These are phyloP conservation scores for Nannoperca australis DNA, from an alignment of 2,797 vertebrate species.

Conservation along the genomic window DNA sequence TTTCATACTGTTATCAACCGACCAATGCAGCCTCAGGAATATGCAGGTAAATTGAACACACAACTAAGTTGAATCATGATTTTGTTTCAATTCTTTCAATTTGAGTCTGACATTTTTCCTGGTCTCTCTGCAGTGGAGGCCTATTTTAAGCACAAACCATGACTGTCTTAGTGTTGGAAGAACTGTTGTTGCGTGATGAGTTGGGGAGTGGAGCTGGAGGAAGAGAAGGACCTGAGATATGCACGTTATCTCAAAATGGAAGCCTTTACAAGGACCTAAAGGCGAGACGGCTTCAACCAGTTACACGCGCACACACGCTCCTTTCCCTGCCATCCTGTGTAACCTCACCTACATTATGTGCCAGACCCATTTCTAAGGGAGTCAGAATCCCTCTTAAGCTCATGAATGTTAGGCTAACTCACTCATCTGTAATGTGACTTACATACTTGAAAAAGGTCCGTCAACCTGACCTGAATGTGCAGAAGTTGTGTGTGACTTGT, in stretches of 20 bases:
- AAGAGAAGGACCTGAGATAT: constrained; percentile 6
- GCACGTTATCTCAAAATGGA: neutral
- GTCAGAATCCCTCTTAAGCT: constrained; percentile 18
- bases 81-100: no score
- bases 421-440: constrained; percentile 36
- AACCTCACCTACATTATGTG: constrained; percentile 15
- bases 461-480: constrained; percentile 33
- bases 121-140: constrained; percentile 90
- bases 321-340: constrained; percentile 7
- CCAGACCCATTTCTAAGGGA: constrained; percentile 11
- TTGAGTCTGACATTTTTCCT: constrained; percentile 16
- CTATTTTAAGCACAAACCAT: constrained; percentile 97
- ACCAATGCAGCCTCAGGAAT: constrained; percentile 96
- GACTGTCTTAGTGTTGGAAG: constrained; percentile 35
- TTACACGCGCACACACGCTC: neutral
- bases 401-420: constrained; percentile 43
- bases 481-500: neutral
- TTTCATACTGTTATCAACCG: constrained; percentile 90
- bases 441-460: constrained; percentile 47
- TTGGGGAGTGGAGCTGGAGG: neutral
- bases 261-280: constrained; percentile 10
- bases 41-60: constrained; percentile 86
- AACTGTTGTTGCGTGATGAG: constrained; percentile 12
- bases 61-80: neutral
- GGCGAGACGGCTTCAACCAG: constrained; percentile 7